These are phyloP conservation scores for Mechanitis mazaeus DNA, from an alignment of 2,888 invertebrate genomes.

Conservation along the genomic window DNA sequence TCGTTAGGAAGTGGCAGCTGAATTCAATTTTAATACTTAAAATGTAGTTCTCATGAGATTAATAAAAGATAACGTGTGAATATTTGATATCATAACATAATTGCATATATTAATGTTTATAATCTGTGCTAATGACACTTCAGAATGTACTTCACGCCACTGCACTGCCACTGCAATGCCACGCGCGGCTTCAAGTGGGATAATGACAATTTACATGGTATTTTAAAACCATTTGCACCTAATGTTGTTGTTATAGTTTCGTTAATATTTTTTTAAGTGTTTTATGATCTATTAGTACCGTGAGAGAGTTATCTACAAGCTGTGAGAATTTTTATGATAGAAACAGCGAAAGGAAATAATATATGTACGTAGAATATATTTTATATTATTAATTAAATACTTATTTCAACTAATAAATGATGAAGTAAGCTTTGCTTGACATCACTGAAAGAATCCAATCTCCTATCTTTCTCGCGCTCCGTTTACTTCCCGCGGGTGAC, in stretches of 20 bases:
- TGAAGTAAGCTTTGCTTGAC: no score
- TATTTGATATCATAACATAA: conserved; percentile 1
- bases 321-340: neutral
- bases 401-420: no score
- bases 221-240: conserved; percentile 39
- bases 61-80: conserved; percentile 1
- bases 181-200: conserved; percentile 61
- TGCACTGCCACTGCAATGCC: conserved; percentile 54
- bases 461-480: no score
- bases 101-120: neutral
- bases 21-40: neutral
- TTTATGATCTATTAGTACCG: neutral
- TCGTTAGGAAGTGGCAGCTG: no score
- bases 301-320: neutral
- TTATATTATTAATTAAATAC: no score
- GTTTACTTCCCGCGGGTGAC: no score
- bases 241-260: neutral
- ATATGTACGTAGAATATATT: no score
- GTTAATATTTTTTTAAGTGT: no score
- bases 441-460: no score
- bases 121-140: conserved; percentile 13
- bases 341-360: no score
- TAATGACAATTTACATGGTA: conserved; percentile 47
- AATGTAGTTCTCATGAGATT: neutral
- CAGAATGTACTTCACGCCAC: neutral